Evolutionary conservation across 2,113 vertebrate genomes (phyloP).

Genomic region (Heliornis fulica): DNA sequence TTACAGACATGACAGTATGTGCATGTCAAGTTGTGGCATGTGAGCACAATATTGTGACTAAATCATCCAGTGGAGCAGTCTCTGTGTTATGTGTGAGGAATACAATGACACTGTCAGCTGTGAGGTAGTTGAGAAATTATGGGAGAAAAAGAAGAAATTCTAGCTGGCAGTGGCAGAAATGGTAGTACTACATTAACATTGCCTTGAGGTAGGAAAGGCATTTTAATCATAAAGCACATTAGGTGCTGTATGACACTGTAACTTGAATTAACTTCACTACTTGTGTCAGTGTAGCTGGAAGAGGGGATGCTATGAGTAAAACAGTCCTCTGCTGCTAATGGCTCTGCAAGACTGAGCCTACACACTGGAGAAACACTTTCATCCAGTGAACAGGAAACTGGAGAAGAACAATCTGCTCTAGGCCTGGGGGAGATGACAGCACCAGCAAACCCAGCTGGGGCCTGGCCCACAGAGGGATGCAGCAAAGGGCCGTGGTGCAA

Average conservation of each 20-base stretch:
- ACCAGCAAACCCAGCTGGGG: background rate
- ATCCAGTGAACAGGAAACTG: conserved; percentile 56
- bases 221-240: background rate
- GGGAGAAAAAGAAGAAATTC: background rate
- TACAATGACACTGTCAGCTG: background rate
- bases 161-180: background rate
- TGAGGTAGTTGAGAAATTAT: background rate
- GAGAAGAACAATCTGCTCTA: conserved; percentile 46
- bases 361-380: background rate
- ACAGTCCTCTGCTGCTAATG: background rate
- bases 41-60: background rate
- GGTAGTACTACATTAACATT: background rate
- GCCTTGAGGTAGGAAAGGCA: background rate
- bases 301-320: background rate
- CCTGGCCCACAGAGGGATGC: background rate
- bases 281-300: background rate
- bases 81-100: background rate
- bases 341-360: background rate
- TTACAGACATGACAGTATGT: background rate
- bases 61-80: background rate
- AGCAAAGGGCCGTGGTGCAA: background rate
- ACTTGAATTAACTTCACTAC: background rate
- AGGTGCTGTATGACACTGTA: background rate
- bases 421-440: conserved; percentile 19
- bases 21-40: background rate